phyloP scores from a whole-genome alignment of 2,113 vertebrate genomes.

The Nanorana parkeri region DNA sequence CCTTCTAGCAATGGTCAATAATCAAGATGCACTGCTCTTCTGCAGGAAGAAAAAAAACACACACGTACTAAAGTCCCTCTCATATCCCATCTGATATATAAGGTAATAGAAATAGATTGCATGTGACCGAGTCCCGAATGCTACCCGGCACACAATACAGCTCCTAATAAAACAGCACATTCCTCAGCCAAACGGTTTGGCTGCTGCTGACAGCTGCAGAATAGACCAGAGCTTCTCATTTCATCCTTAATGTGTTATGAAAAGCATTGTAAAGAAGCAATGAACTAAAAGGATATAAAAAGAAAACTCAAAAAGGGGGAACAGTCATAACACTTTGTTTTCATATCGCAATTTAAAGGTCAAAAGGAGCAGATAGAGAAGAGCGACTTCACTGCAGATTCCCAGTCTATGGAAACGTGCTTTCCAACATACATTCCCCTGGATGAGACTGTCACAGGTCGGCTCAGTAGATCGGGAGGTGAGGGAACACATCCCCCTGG shows the following conservation, averaged over 20 bases:
- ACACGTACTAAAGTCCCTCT: too few relatives aligned
- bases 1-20: too few relatives aligned
- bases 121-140: background rate
- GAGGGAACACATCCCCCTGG: too few relatives aligned
- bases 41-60: too few relatives aligned
- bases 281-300: slow-evolving; percentile 16
- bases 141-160: slow-evolving; percentile 4
- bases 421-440: too few relatives aligned
- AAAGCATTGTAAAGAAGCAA: background rate
- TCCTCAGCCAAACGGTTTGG: background rate
- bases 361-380: background rate
- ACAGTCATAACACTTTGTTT: background rate
- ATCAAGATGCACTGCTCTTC: too few relatives aligned
- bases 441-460: too few relatives aligned
- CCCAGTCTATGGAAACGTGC: background rate
- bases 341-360: background rate
- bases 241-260: slow-evolving; percentile 2
- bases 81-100: too few relatives aligned
- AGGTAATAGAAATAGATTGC: background rate
- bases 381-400: background rate
- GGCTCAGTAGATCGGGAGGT: too few relatives aligned
- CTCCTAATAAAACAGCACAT: slow-evolving; percentile 14
- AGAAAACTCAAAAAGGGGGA: background rate
- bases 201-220: slow-evolving; percentile 10
- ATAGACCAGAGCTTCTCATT: background rate